phyloP scores from a whole-genome alignment of 2,888 invertebrate genomes.

The Drosophila nr. perissopoda region DNA sequence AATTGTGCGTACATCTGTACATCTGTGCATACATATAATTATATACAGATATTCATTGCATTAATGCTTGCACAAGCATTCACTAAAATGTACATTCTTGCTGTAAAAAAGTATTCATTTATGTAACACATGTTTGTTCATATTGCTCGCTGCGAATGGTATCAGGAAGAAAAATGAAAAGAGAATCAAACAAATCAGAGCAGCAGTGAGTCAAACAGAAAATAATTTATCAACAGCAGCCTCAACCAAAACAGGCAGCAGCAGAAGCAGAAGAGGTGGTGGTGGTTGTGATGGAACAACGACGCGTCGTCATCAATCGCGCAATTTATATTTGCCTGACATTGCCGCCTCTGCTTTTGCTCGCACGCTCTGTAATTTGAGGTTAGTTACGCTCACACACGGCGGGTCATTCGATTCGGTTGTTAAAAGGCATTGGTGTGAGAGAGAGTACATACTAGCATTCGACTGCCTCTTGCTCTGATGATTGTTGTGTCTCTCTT shows the following conservation, averaged over 20 bases:
- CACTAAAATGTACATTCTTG: neutral
- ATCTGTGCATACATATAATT: neutral
- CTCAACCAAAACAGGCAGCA: conserved; percentile 1
- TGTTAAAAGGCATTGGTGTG: conserved; percentile 8
- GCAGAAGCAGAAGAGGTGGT: conserved; percentile 2
- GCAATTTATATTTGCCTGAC: conserved; percentile 40
- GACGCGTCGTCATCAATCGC: conserved; percentile 36
- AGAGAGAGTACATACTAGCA: conserved; percentile 29
- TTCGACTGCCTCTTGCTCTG: conserved; percentile 25
- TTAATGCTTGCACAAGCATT: neutral
- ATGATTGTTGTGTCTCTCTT: conserved; percentile 33
- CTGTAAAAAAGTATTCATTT: conserved; percentile 5
- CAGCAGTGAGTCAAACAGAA: conserved; percentile 26
- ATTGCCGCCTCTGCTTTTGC: conserved; percentile 20
- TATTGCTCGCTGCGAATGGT: conserved; percentile 19
- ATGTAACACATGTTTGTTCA: conserved; percentile 9
- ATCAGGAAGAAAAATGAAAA: conserved; percentile 39
- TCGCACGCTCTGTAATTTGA: conserved; percentile 53
- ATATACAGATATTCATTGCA: neutral
- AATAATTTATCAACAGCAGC: conserved; percentile 33
- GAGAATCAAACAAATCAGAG: conserved; percentile 32
- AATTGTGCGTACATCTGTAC: conserved; percentile 16
- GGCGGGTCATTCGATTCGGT: neutral
- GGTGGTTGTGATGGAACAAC: conserved; percentile 32
- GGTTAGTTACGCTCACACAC: conserved; percentile 50